Conservation (phyloP, 2,113 vertebrate species). For the Barnardius zonarius region DNA sequence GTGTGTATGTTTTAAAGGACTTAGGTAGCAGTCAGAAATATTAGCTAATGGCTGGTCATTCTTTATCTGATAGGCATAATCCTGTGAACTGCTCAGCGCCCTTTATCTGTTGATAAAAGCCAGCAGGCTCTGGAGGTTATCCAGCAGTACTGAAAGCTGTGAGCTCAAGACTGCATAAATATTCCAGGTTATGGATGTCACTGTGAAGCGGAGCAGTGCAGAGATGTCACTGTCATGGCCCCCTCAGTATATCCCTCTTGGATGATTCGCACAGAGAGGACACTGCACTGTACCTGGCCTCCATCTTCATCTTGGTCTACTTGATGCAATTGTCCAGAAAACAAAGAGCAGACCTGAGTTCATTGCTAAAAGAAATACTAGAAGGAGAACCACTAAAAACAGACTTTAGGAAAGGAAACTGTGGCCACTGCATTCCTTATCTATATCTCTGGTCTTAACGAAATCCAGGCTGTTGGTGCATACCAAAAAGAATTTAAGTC, state of each 20-base stretch:
- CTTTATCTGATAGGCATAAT: neutral
- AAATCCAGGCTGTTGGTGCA: constrained; percentile 21
- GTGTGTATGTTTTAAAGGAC: neutral
- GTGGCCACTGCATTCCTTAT: neutral
- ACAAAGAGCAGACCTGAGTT: neutral
- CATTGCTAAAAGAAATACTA: neutral
- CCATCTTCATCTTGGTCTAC: neutral
- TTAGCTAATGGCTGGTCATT: neutral
- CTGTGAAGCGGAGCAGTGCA: neutral
- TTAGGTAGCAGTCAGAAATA: neutral
- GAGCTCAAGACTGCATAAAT: neutral
- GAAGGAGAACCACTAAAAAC: neutral
- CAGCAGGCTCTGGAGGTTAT: neutral
- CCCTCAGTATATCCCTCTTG: neutral
- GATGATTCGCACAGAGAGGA: neutral
- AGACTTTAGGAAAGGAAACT: neutral
- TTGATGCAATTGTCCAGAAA: neutral
- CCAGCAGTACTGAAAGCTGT: neutral
- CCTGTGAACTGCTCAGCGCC: neutral
- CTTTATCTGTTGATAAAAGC: neutral
- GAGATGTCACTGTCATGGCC: neutral
- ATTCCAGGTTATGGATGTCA: neutral
- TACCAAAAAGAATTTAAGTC: constrained; percentile 11
- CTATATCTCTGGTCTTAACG: neutral
- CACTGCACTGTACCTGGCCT: neutral